Evolutionary conservation across 2,113 vertebrate species (phyloP), one percentile per base, ranked within the genome.

Genomic region (Hippocampus barbouri): DNA sequence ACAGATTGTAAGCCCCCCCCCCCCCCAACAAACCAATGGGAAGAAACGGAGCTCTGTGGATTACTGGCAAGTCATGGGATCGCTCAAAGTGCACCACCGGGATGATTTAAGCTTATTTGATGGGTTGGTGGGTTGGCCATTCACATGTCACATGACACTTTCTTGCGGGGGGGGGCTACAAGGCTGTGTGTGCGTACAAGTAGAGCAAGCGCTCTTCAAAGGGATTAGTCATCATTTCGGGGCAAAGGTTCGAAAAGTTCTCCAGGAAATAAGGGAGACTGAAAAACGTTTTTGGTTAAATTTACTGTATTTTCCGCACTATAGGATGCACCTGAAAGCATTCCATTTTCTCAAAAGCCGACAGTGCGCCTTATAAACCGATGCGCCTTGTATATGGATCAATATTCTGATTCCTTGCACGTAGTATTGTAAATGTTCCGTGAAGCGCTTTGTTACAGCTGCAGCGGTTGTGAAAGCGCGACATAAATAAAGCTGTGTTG

Each of bases 41-140:
- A 78, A 79, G 71, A n/a, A 59, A 27, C 8, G 15, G 66, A 59
- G 78, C 61, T 73, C 20, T 66, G 53, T 68, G 87, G 89, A 91
- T 90, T 91, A 90, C 73, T 75, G 79, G 60, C 63, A 72, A 89
- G 88, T 90, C 91, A 93, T 84, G 89, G 88, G 91, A 92, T 85
- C 75, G 78, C 75, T 69, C 38, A 43, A 83, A 88, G 76, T 83
- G 69, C 79, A 69, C 80, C 66, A 56, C 56, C 47, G 68, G 77
- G 72, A 79, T 74, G 89, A 82, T 27, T 69, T 89, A 89, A 91
- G 88, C 90, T 89, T 76, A 83, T 92, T 90, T 88, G 85, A 89
- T 81, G 74, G 86, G 34, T 38, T 38, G 34, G 34, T 38, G 34
- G 43, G 79, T 89, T 84, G 74, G 85, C 74, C 76, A 86, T 88